phyloP scores from a whole-genome alignment of 2,113 vertebrate species.

The Thalassarche chlororhynchos region DNA sequence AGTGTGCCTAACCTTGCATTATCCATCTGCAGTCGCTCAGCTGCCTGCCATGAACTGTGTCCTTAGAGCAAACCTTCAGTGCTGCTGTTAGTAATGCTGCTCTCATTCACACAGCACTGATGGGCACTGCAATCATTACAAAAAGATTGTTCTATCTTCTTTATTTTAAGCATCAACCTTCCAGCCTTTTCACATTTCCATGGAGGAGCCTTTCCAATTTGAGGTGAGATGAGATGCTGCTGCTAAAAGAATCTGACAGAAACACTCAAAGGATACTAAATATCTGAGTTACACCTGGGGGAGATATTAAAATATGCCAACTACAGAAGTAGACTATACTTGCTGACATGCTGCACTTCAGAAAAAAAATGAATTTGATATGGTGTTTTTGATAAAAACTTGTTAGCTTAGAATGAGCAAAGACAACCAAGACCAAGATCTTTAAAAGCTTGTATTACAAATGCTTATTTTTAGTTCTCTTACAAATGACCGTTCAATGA shows the following conservation, averaged over 20 bases:
- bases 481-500: background rate
- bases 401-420: background rate
- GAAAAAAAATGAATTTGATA: background rate
- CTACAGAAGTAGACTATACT: background rate
- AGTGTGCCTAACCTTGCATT: background rate
- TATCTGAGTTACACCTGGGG: background rate
- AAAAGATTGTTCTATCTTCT: conserved; percentile 11
- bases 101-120: background rate
- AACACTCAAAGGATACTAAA: background rate
- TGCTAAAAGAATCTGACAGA: background rate
- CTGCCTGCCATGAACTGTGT: background rate
- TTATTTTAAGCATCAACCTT: conserved; percentile 12
- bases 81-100: background rate
- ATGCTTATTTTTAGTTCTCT: background rate
- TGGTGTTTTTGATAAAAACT: background rate
- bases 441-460: background rate
- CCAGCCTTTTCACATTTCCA: conserved; percentile 1
- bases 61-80: background rate
- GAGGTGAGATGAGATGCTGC: background rate
- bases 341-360: background rate
- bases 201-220: background rate
- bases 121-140: background rate
- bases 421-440: background rate
- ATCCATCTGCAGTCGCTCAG: background rate
- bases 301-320: background rate